A percentile compares a stretch with the other conserved stretches of the same genome.
Evolutionary conservation across 2,888 invertebrate species (phyloP).

Genomic region (Hanleya hanleyi): DNA sequence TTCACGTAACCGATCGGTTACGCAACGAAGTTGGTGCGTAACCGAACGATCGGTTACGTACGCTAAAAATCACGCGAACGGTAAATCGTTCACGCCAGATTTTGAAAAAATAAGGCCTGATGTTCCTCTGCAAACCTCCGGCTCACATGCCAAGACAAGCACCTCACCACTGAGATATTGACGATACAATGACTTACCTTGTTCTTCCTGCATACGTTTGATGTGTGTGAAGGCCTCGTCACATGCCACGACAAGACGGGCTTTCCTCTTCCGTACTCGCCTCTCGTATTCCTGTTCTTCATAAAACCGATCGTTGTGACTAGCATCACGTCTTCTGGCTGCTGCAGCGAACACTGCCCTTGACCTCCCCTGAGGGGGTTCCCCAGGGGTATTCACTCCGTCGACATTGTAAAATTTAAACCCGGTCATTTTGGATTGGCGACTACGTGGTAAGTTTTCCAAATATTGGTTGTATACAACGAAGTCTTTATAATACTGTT

Average conservation of each 20-base stretch:
- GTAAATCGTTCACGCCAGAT: no score
- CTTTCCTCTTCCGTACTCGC: slow-evolving; percentile 90
- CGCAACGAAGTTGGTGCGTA: no score
- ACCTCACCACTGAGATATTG: no score
- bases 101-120: no score
- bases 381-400: slow-evolving; percentile 70
- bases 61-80: no score
- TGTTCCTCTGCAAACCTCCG: no score
- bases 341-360: slow-evolving; percentile 78
- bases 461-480: slow-evolving; percentile 95
- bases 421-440: slow-evolving; percentile 60
- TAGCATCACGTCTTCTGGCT: slow-evolving; percentile 89
- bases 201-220: slow-evolving; percentile 82
- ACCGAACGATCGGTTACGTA: no score
- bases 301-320: slow-evolving; percentile 96
- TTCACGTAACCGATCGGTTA: no score
- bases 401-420: slow-evolving; percentile 98
- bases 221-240: slow-evolving; percentile 99
- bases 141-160: no score
- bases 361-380: slow-evolving; percentile 59
- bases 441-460: slow-evolving; percentile 60
- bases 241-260: slow-evolving; percentile 91
- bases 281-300: slow-evolving; percentile 98
- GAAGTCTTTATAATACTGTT: slow-evolving; percentile 96
- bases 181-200: slow-evolving; percentile 70